phyloP scores from a whole-genome alignment of 2,113 vertebrate species.

The Struthio camelus region DNA sequence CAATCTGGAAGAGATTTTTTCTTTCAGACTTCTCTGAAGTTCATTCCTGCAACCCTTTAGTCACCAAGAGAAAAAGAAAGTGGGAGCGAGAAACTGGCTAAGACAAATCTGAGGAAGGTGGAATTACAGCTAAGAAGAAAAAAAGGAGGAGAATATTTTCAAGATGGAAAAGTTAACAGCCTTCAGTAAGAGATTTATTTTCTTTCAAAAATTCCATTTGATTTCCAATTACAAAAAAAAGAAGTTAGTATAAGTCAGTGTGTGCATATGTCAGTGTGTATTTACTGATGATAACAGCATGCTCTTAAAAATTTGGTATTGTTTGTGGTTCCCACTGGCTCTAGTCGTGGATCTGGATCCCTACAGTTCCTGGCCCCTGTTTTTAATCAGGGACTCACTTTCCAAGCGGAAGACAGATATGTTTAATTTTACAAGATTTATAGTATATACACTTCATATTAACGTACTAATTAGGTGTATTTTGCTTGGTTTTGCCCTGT shows the following conservation, averaged over 20 bases:
- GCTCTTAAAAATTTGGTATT: background rate
- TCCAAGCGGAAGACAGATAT: background rate
- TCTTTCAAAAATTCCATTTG: background rate
- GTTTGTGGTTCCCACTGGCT: background rate
- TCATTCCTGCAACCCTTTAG: background rate
- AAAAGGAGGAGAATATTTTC: constrained; percentile 15
- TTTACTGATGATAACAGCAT: background rate
- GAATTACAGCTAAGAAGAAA: background rate
- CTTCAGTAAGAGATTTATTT: background rate
- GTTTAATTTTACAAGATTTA: background rate
- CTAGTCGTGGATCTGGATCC: background rate
- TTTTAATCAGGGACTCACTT: background rate
- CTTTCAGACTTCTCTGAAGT: constrained; percentile 9
- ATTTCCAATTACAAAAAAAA: background rate
- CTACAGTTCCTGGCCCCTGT: background rate
- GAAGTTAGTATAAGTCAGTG: background rate
- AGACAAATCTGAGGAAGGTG: constrained; percentile 19
- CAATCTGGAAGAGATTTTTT: constrained; percentile 32
- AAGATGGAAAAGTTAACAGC: background rate
- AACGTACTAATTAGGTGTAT: background rate
- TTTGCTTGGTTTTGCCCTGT: background rate
- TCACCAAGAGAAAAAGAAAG: background rate
- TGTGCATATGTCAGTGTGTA: background rate
- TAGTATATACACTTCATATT: background rate
- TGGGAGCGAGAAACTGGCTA: background rate